These are phyloP conservation scores for Microdon myrmicae DNA, from an alignment of 2,888 invertebrate species.

Conservation along the genomic window DNA sequence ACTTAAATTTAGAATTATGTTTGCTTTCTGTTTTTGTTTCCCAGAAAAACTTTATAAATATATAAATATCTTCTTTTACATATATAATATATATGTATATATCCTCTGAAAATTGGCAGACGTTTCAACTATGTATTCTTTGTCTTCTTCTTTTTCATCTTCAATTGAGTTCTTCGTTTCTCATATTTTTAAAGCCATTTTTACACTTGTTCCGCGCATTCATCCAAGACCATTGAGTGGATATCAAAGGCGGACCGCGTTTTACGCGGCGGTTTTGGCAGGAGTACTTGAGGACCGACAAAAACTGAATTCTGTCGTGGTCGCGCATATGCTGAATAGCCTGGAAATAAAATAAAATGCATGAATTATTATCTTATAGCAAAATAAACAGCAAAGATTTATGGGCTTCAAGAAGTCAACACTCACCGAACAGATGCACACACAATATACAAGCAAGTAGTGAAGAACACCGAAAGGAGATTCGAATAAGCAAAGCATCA, in stretches of 20 bases:
- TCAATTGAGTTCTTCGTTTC: not conserved
- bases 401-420: no score
- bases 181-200: not conserved
- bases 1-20: constrained; percentile 16
- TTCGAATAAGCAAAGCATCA: no score
- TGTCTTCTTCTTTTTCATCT: not conserved
- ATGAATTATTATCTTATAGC: no score
- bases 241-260: constrained; percentile 87
- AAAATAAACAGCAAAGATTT: no score
- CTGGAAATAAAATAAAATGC: constrained; percentile 66
- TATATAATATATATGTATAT: no score
- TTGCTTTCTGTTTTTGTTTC: not conserved
- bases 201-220: constrained; percentile 63
- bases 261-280: constrained; percentile 77
- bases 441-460: no score
- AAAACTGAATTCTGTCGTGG: constrained; percentile 87
- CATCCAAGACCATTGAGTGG: constrained; percentile 75
- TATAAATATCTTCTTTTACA: no score
- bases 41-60: constrained; percentile 4
- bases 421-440: no score
- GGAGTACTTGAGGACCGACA: constrained; percentile 78
- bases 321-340: constrained; percentile 64
- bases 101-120: not conserved
- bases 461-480: no score
- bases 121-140: constrained; percentile 16